Base-by-base conservation (phyloP, 1,140 invertebrate genomes). In the Atta colombica region DNA sequence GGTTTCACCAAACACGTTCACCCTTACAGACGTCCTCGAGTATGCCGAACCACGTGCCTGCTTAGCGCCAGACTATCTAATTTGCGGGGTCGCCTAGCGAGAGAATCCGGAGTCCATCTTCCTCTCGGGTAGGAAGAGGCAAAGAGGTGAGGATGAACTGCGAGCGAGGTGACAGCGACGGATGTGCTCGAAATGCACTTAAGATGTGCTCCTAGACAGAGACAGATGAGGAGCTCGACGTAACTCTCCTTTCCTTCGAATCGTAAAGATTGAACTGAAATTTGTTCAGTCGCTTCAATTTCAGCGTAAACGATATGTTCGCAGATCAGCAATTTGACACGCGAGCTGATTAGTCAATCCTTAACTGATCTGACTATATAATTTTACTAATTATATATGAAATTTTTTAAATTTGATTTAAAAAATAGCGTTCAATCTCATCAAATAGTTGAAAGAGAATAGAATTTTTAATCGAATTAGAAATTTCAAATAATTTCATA, bases 1-100 rank as follows among this genome's bases (percentile, higher is more conserved):
- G 97, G 85, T 97, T 98, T 92, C 97, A 98, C 84, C 94, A 94
- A 86, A 93, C 94, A 7, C 94, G 93, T 0, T 95, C 94, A 21
- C 94, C 94, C 18, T 53, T 94, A 68, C 94, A 94, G 81, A 94
- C 88, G 21, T 87, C 88, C 4, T 85, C 91, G 66, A 93, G 81
- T 71, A 25, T 93, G 69, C 94, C 92, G 69, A 94, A 92, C 87
- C 92, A 93, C 93, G 95, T 94, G 88, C 94, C 92, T 78, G 95
- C 86, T 94, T 96, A 91, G 95, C 95, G 80, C 78, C 90, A 91
- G 61, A 92, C 85, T 35, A 93, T 92, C 77, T 93, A 92, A 77
- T 65, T 49, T 25, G 10, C 6, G 16, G 74, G 5, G 55, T 69
- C 31, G 21, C 12, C 25, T 45, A 66, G 31, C 63, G n/a, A 69